Base-by-base conservation (phyloP, 2,113 vertebrate species). In the Rhynchomys soricoides region DNA sequence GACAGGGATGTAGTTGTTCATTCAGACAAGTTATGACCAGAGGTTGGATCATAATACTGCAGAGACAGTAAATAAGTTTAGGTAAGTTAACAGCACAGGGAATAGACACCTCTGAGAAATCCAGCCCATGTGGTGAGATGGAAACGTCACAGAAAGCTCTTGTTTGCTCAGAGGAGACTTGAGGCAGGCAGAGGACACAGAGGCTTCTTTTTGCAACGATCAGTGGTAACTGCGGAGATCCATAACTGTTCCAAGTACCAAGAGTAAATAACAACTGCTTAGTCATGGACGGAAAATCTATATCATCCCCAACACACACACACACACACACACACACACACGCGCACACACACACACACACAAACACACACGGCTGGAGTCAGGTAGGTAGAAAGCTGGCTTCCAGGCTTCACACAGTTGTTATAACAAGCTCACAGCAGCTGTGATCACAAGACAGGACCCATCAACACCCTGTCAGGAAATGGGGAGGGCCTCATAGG, bases 1-100 rank as follows among this genome's bases (percentile, higher is more conserved):
- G 26, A 59, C 0, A 11, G 86, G 10, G 1, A 1, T 1, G 0
- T 0, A 10, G 13, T 5, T 75, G 52, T 75, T 45, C 52, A 57
- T 74, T 57, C 70, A 74, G 52, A 73, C 52, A 57, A 57, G 37
- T 40, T 68, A 73, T 50, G 48, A 24, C 68, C 37, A 55, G 48
- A 73, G 64, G 85, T 13, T 52, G 48, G 85, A 26, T 34, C 22
- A 37, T 45, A 48, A n/a, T 37, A 70, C 85, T 50, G 19, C 45
- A n/a, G 37, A 70, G 31, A 37, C 45, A 50, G 64, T 22, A 66
- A 70, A 70, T 48, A 83, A 50, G 75, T 78, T 45, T 29, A 78
- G 26, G 75, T 50, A 34, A 31, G 9, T 12, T 12, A 50, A 66
- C 26, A 86, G 83, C 43, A 66, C 29, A 37, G 83, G 43, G 24